phyloP scores from a whole-genome alignment of 2,797 vertebrate genomes.

The Anas acuta region DNA sequence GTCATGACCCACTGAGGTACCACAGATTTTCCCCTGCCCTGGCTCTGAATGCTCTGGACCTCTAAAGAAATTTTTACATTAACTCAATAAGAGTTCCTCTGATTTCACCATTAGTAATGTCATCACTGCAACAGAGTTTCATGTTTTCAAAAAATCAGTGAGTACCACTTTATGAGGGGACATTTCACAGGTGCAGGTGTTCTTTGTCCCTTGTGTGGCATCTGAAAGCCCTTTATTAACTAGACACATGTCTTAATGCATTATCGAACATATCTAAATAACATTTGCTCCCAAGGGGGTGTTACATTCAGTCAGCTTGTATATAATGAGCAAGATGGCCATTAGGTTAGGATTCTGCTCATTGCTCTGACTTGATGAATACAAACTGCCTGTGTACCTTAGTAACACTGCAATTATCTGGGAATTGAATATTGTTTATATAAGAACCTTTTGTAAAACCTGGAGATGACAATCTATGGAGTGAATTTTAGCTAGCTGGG shows the following conservation, averaged over 20 bases:
- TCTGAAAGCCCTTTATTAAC: slow-evolving; percentile 14
- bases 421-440: background rate
- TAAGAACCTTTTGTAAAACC: background rate
- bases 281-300: background rate
- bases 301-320: background rate
- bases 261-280: background rate
- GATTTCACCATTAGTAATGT: background rate
- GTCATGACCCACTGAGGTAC: background rate
- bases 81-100: background rate
- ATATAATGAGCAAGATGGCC: background rate
- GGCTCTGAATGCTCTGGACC: background rate
- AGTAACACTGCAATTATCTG: background rate
- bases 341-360: background rate
- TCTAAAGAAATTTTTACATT: background rate
- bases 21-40: background rate
- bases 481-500: background rate
- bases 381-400: background rate
- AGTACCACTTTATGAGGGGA: background rate
- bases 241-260: background rate
- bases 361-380: background rate
- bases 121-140: background rate
- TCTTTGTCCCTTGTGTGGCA: background rate
- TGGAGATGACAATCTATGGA: background rate
- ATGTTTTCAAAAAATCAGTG: background rate
- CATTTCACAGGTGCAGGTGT: background rate